Percentiles rank a stretch among this genome's conserved stretches.
Conservation (phyloP, 2,113 vertebrate genomes). For the Noturus placidus region DNA sequence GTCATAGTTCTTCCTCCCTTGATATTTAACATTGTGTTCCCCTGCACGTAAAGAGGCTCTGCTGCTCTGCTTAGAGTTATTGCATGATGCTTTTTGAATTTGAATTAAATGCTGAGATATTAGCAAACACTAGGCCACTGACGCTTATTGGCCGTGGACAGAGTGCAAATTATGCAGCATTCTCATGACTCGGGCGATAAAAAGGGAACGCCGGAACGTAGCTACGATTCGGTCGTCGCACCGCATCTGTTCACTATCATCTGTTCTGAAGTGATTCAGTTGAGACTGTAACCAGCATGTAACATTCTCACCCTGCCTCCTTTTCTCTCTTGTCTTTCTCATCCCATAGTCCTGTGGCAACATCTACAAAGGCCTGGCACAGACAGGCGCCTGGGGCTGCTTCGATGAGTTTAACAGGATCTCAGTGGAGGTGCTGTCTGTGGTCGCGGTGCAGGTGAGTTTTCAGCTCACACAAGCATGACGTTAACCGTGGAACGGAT, state of each 20-base stretch:
- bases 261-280: constrained; percentile 18
- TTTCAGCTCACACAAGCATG: constrained; percentile 25
- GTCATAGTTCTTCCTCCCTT: constrained; percentile 53
- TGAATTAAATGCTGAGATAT: constrained; percentile 11
- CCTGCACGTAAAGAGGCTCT: neutral
- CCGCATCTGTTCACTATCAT: neutral
- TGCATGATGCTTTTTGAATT: neutral
- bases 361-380: constrained; percentile 97
- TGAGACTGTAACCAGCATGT: neutral
- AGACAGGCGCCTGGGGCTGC: constrained; percentile 98
- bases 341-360: constrained; percentile 87
- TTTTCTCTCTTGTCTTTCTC: constrained; percentile 21
- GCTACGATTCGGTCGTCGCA: constrained; percentile 4
- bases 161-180: constrained; percentile 30
- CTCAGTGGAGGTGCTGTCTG: constrained; percentile 93
- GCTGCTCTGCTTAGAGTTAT: neutral
- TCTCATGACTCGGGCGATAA: constrained; percentile 30
- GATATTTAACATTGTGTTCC: constrained; percentile 48
- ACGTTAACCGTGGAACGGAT: neutral
- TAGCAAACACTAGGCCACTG: constrained; percentile 32
- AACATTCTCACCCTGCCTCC: neutral
- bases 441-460: constrained; percentile 94
- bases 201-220: constrained; percentile 3
- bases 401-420: constrained; percentile 98
- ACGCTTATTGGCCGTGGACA: constrained; percentile 20